Evolutionary conservation across 2,888 invertebrate species (phyloP).

Genomic region (Harpagoxenus sublaevis): DNA sequence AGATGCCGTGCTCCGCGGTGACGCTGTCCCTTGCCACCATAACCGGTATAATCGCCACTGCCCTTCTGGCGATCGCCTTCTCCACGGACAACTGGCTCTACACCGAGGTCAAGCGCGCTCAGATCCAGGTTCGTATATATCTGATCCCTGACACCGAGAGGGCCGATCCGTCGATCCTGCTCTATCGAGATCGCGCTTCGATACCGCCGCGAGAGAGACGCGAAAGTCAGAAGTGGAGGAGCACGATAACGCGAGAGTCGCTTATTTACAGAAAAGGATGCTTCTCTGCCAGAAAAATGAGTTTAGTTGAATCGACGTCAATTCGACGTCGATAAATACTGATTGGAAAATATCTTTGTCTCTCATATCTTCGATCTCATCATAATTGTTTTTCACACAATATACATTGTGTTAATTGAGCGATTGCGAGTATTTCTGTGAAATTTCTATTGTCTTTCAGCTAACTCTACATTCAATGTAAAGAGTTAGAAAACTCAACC

Average conservation of each 20-base stretch:
- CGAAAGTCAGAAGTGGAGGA: background rate
- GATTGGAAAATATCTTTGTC: too few relatives aligned
- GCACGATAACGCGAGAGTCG: too few relatives aligned
- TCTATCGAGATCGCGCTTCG: background rate
- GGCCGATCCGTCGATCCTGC: background rate
- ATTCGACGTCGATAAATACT: too few relatives aligned
- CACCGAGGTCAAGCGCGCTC: constrained; percentile 95
- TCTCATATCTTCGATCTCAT: too few relatives aligned
- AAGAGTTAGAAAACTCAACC: too few relatives aligned
- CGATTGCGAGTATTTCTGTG: too few relatives aligned
- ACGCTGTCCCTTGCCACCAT: constrained; percentile 98
- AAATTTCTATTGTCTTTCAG: too few relatives aligned
- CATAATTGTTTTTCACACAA: too few relatives aligned
- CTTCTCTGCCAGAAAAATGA: too few relatives aligned
- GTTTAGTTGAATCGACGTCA: too few relatives aligned
- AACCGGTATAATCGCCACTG: constrained; percentile 97
- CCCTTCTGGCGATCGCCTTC: constrained; percentile 97
- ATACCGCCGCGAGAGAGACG: background rate
- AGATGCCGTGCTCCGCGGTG: constrained; percentile 97
- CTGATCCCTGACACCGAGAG: background rate
- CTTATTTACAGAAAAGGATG: background rate
- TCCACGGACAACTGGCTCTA: constrained; percentile 99
- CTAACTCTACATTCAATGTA: too few relatives aligned
- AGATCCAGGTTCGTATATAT: constrained; percentile 91
- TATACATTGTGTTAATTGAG: too few relatives aligned